Base-by-base conservation (phyloP, 2,888 invertebrate genomes). In the Drosophila austrosaltans region DNA sequence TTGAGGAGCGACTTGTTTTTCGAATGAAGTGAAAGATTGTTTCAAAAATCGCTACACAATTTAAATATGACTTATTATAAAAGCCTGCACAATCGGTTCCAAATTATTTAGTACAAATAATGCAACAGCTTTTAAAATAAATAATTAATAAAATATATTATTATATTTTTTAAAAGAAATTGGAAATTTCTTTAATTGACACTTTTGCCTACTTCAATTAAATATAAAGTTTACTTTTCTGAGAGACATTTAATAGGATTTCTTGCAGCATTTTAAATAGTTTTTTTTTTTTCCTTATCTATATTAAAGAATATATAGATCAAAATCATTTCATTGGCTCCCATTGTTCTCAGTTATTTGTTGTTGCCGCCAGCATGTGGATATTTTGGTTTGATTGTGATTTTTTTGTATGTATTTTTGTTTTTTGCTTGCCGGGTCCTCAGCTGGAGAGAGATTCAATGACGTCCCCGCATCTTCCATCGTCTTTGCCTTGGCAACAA, bases 341-440 rank as follows among this genome's bases (percentile, higher is more conserved):
- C 71, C 84, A 82, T 48, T 53, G 82, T 84, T 48, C 48, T 25
- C 2, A 25, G 10, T 61, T 12, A 32, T 53, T 59, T 78, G 65
- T 72, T 70, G 62, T 68, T 74, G 70, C 68, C 48, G 48, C 22
- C 48, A 48, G 48, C 48, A 48, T 48, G 10, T 48, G 48, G 16
- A 48, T 48, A 48, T 74, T 69, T 78, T 69, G 61, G 53, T 68
- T 39, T 60, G 60, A 72, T 77, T 76, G 73, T 70, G 63, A 36
- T 36, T 36, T 36, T 30, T 57, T 58, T 57, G 53, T 66, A 16
- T 60, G 66, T 48, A 39, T 53, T 60, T 61, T 16, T 59, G 42
- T 66, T 61, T 66, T 57, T 28, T 63, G 61, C 25, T 32, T 44
- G 63, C 53, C 32, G 42, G 30, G 30, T 53, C 16, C 48, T 30